Base-by-base conservation (phyloP, 2,113 vertebrate genomes). In the Mus musculus region DNA sequence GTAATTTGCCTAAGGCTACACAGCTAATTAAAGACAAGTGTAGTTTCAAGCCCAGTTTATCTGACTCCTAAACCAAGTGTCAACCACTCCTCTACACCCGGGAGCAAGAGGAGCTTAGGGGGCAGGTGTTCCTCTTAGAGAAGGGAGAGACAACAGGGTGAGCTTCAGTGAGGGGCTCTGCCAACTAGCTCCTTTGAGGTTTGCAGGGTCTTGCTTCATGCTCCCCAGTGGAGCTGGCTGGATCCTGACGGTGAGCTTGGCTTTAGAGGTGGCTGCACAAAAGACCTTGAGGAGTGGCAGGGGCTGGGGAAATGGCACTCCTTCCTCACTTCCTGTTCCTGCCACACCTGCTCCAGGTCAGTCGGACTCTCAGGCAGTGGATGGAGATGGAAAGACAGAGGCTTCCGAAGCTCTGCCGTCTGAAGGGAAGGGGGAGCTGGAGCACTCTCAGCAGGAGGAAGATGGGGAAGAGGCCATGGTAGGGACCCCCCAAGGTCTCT, bases 341-440 rank as follows among this genome's bases (percentile, higher is more conserved):
- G 54, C 93, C 80, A 75, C 81, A 91, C 88, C 86, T 95, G 81
- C 93, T 97, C 96, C 97, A 97, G 98, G 98, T 97, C 98, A 97
- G 0, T 61, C 97, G 0, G 88, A 97, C 14, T 91, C 91, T 33
- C 80, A 96, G 67, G 98, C 97, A 39, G 96, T 97, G 90, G 96
- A 97, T 16, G 98, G 96, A 98, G 98, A 96, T 0, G 30, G 56
- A 81, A 93, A 22, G 82, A 92, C 84, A 0, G 95, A 86, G 10
- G 97, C 98, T n/a, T 97, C 97, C 46, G 97, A 98, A 80, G 96
- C 98, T 5, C 97, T 69, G 61, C 80, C 95, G 26, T 94, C 4
- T 0, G 12, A 85, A 84, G 67, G 90, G 76, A 97, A 97, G 95
- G 97, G 98, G 90, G 94, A 54, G 6, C 78, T 0, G 90, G 69